These are phyloP conservation scores for Pseudopleuronectes americanus DNA, from an alignment of 2,797 vertebrate species.

Conservation along the genomic window DNA sequence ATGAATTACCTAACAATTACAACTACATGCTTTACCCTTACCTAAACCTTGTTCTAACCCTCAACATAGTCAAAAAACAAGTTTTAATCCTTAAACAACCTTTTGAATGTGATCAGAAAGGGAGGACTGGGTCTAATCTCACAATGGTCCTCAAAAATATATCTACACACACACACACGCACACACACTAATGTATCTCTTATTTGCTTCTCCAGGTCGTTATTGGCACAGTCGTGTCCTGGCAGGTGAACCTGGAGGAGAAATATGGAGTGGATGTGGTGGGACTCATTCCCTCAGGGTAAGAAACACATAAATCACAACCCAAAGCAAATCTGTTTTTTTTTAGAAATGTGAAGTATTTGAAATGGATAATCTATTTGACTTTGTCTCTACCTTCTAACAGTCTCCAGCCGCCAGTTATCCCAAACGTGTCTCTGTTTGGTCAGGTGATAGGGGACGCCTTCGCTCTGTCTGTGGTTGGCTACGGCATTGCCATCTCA, in stretches of 20 bases:
- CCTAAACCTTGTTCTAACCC: no score
- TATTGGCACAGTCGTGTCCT: conserved; percentile 89
- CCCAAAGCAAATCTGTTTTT: not conserved
- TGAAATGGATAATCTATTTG: not conserved
- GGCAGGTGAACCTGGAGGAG: conserved; percentile 76
- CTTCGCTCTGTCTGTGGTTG: conserved; percentile 93
- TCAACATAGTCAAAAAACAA: no score
- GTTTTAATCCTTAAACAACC: no score
- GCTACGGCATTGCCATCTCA: conserved; percentile 96
- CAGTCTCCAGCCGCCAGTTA: conserved; percentile 87
- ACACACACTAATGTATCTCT: not conserved
- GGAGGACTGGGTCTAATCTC: no score
- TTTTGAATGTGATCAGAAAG: no score
- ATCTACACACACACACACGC: not conserved
- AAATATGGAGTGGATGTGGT: conserved; percentile 87
- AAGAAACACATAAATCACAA: conserved; percentile 58
- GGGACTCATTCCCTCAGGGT: conserved; percentile 92
- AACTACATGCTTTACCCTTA: no score
- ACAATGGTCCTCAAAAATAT: no score
- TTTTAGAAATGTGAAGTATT: not conserved
- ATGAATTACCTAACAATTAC: no score
- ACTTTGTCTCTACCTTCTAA: not conserved
- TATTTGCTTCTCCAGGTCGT: conserved; percentile 81
- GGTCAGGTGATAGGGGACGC: conserved; percentile 88
- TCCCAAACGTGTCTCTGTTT: conserved; percentile 81